phyloP scores from a whole-genome alignment of 2,888 invertebrate genomes.

The Plebejus anna region DNA sequence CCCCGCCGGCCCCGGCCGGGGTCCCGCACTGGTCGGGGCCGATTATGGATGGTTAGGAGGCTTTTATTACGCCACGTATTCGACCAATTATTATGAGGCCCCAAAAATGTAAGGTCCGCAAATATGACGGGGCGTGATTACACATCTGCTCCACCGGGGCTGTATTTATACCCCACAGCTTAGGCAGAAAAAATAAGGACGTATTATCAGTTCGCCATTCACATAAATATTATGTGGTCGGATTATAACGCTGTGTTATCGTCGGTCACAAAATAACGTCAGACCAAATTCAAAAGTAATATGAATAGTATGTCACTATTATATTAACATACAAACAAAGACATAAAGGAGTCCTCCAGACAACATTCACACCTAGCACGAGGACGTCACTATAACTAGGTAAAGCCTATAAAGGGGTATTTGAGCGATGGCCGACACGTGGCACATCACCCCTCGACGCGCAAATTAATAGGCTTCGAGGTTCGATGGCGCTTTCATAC shows the following conservation, averaged over 20 bases:
- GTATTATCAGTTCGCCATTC: not conserved
- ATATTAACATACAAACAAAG: not conserved
- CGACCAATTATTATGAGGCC: not conserved
- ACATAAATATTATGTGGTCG: not conserved
- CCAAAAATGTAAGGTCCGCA: not conserved
- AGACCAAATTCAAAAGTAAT: no score
- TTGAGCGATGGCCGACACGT: not conserved
- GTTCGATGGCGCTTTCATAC: not conserved
- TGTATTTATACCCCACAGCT: not conserved
- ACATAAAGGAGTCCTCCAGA: no score
- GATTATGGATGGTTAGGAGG: not conserved
- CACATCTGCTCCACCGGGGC: slow-evolving; percentile 3
- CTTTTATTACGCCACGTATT: not conserved
- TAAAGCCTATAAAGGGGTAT: not conserved
- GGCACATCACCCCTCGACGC: not conserved
- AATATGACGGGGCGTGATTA: not conserved
- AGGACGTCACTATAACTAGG: no score
- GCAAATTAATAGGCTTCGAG: not conserved
- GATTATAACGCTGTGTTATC: no score
- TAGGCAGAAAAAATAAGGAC: not conserved
- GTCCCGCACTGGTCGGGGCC: not conserved
- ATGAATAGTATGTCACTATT: no score
- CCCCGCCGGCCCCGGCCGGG: not conserved
- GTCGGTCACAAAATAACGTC: no score
- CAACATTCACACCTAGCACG: no score